Evolutionary conservation across 2,113 vertebrate genomes (phyloP).

Genomic region (Stegostoma tigrinum): DNA sequence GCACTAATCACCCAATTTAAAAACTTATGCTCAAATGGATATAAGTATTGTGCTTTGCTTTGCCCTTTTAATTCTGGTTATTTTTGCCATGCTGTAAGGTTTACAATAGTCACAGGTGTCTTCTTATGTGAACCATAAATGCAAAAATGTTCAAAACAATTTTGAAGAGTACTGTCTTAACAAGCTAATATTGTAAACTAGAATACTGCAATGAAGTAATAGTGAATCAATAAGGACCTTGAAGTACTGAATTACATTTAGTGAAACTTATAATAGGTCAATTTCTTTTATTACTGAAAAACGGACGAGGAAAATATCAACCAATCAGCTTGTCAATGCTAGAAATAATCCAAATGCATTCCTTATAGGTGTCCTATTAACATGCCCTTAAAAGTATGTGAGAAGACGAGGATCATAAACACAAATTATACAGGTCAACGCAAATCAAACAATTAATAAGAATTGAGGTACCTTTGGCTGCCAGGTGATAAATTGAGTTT

Average conservation of each 20-base stretch:
- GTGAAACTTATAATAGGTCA: not conserved
- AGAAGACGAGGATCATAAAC: not conserved
- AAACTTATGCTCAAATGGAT: not conserved
- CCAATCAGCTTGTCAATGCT: not conserved
- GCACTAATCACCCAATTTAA: not conserved
- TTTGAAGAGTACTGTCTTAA: not conserved
- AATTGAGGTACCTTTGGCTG: not conserved
- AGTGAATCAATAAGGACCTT: not conserved
- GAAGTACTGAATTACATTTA: not conserved
- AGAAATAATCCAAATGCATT: not conserved
- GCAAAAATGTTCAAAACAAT: not conserved
- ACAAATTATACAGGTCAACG: not conserved
- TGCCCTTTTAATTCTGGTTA: not conserved
- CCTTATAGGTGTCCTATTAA: not conserved
- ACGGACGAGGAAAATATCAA: not conserved
- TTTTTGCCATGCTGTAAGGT: not conserved
- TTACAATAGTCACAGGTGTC: not conserved
- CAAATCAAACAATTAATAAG: not conserved
- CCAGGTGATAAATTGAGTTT: not conserved
- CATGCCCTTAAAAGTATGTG: not conserved
- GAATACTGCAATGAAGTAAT: not conserved
- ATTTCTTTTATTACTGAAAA: not conserved
- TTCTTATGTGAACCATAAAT: not conserved
- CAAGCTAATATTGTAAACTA: not conserved
- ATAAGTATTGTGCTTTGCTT: not conserved